These are phyloP conservation scores for Oasisia sp. DNA, from an alignment of 2,888 invertebrate species.

Conservation along the genomic window DNA sequence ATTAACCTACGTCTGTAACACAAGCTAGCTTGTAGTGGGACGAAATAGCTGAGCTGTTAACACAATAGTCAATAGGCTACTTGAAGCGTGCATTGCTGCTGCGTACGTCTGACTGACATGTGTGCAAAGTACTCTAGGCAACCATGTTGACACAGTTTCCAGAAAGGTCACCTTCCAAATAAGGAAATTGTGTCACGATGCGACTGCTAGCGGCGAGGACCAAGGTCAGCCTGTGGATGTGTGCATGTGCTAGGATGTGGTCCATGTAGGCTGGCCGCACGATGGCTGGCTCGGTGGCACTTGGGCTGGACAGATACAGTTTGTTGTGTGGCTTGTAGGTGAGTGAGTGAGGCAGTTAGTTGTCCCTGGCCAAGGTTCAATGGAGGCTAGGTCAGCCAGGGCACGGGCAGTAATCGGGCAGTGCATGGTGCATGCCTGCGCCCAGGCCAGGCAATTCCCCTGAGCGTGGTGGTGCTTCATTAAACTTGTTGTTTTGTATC, in stretches of 20 bases:
- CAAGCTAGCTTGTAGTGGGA: background rate
- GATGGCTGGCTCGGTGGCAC: slow-evolving; percentile 13
- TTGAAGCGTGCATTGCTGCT: background rate
- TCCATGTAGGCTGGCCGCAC: background rate
- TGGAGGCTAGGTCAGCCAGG: background rate
- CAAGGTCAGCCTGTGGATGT: background rate
- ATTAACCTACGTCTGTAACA: background rate
- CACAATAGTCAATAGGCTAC: slow-evolving; percentile 12
- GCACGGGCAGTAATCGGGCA: background rate
- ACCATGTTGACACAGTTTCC: slow-evolving; percentile 1
- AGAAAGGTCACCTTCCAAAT: slow-evolving; percentile 17
- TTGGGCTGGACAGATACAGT: background rate
- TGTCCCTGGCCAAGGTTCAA: background rate
- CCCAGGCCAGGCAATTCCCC: background rate
- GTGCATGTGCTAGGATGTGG: slow-evolving; percentile 4
- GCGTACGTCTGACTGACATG: background rate
- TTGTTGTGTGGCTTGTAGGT: background rate
- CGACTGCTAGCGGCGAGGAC: background rate
- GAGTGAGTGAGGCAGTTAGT: slow-evolving; percentile 4
- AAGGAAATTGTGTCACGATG: slow-evolving; percentile 17
- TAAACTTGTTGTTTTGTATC: background rate
- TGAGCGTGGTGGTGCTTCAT: background rate
- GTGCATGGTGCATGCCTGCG: background rate
- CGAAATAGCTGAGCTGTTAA: background rate
- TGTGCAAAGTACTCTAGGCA: slow-evolving; percentile 11